These are phyloP conservation scores for Himalopsyche kuldschensis DNA, from an alignment of 2,888 invertebrate genomes.

Conservation along the genomic window DNA sequence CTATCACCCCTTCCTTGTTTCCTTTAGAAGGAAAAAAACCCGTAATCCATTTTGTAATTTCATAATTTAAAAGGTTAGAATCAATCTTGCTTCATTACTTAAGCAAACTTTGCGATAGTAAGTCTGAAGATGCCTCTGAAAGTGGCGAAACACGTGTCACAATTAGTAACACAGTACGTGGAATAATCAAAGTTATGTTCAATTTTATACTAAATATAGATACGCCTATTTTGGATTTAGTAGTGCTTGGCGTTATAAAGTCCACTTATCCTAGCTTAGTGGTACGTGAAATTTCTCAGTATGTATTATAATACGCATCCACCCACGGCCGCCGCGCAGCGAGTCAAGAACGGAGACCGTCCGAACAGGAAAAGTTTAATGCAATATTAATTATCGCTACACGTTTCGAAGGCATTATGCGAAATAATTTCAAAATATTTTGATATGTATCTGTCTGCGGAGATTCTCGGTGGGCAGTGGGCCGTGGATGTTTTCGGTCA, in stretches of 20 bases:
- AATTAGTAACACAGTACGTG: no score
- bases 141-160: no score
- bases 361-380: conserved; percentile 16
- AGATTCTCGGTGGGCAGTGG: conserved; percentile 35
- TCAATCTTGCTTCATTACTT: no score
- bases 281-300: conserved; percentile 33
- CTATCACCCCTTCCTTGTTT: no score
- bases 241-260: neutral
- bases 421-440: conserved; percentile 37
- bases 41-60: no score
- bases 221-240: neutral
- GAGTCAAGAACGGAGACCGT: conserved; percentile 2
- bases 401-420: conserved; percentile 26
- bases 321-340: neutral
- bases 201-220: no score
- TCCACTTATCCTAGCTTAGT: conserved; percentile 8
- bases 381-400: conserved; percentile 34
- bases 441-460: conserved; percentile 29
- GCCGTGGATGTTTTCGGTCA: conserved; percentile 27
- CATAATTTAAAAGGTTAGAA: no score
- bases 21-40: no score
- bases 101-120: no score
- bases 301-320: conserved; percentile 9
- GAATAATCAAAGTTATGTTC: no score
- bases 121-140: no score